Evolutionary conservation across 2,888 invertebrate species (phyloP), one percentile per base, ranked within the genome.

Genomic region (Catocala sponsa): DNA sequence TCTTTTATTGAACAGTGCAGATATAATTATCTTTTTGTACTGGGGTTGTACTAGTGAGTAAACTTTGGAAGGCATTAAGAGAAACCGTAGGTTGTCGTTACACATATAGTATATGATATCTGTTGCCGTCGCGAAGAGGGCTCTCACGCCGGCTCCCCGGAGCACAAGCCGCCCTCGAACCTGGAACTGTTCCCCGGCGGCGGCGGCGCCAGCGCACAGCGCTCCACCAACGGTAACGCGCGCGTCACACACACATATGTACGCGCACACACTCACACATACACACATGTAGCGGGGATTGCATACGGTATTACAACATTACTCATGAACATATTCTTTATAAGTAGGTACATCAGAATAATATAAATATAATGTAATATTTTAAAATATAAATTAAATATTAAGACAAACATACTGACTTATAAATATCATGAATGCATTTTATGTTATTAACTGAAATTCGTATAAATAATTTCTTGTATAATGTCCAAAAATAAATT

Each of bases 141-240:
- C 71, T 95, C 95, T 74, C 90, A 90, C 85, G 89, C 91, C 78
- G 95, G 96, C 87, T 95, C 96, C 86, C 96, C 96, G 84, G 95
- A 96, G 84, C 96, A 95, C 92, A 95, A 95, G 92, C 96, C 96
- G 93, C 96, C 96, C 81, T 95, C 96, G 86, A 95, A 96, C 92
- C 95, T 96, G 91, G 96, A 96, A 94, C 95, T 96, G 88, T 96
- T 96, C 94, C 95, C 96, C 83, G 94, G 95, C 83, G 92, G 95
- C 85, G 94, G 95, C 83, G 92, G 95, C 84, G 94, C 93, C 90
- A 95, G 95, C 92, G 93, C 95, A 86, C 95, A 95, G 88, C 96
- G 96, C 91, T 97, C 97, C 94, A 95, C 96, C 94, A 97, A 97
- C 95, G 97, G 97, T 97, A 97, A 96, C 95, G 91, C 86, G 85